These are phyloP conservation scores for Scolopax rusticola DNA, from an alignment of 2,797 vertebrate species.

Conservation along the genomic window DNA sequence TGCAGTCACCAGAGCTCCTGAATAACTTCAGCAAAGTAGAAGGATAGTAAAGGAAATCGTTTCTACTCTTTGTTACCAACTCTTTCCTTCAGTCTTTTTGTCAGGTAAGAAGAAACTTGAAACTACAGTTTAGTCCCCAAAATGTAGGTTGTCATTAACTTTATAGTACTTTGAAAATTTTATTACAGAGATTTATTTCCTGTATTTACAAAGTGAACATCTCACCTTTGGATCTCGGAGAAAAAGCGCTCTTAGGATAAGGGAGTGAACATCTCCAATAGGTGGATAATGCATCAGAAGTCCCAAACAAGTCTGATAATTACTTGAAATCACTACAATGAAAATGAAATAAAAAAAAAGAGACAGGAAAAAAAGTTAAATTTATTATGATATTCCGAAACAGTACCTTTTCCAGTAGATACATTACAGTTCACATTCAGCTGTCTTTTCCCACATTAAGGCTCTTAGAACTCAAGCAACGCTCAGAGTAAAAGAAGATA, in stretches of 20 bases:
- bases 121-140: not conserved
- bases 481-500: not conserved
- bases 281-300: conserved; percentile 98
- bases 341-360: not conserved
- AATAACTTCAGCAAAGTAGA: not conserved
- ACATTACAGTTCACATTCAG: not conserved
- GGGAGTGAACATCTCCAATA: conserved; percentile 92
- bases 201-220: not conserved
- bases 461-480: not conserved
- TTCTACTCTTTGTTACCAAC: not conserved
- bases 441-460: not conserved
- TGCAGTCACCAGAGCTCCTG: not conserved
- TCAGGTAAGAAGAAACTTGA: not conserved
- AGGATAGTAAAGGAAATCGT: not conserved
- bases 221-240: conserved; percentile 98
- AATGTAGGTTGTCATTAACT: not conserved
- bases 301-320: conserved; percentile 98
- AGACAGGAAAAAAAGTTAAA: not conserved
- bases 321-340: conserved; percentile 94
- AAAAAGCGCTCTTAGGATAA: conserved; percentile 97
- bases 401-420: not conserved
- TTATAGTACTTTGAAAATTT: not conserved
- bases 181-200: not conserved
- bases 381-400: not conserved
- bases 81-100: not conserved